Evolutionary conservation across 2,797 vertebrate genomes (phyloP).

Genomic region (Yasuhikotakia modesta): DNA sequence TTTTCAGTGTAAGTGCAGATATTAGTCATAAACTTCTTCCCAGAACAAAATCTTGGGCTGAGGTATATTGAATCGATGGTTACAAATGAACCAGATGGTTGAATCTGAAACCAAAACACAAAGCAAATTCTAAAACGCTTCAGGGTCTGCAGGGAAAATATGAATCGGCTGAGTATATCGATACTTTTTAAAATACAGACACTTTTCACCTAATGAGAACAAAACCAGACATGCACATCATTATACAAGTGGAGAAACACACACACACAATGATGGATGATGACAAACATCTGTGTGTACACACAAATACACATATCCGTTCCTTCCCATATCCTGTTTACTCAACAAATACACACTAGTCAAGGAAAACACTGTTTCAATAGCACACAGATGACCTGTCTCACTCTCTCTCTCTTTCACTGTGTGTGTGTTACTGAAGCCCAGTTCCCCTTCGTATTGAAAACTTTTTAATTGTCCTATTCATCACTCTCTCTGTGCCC

Average conservation of each 20-base stretch:
- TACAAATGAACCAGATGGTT: constrained; percentile 23
- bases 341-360: constrained; percentile 33
- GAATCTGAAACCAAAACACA: constrained; percentile 22
- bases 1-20: background rate
- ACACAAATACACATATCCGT: constrained; percentile 33
- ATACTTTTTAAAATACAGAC: background rate
- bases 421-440: too few species aligned
- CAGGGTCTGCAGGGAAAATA: background rate
- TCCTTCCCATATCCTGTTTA: constrained; percentile 49
- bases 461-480: background rate
- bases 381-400: background rate
- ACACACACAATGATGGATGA: constrained; percentile 29
- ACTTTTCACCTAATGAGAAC: background rate
- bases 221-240: constrained; percentile 15
- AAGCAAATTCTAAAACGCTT: background rate
- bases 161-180: background rate
- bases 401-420: background rate
- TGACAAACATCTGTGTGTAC: constrained; percentile 15
- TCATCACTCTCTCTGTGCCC: background rate
- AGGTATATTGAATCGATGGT: background rate
- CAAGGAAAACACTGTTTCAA: constrained; percentile 16
- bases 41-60: background rate
- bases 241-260: constrained; percentile 19
- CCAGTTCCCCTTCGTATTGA: background rate
- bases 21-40: background rate